Percentiles rank a stretch among this genome's conserved stretches.
Conservation (phyloP, 2,797 vertebrate species). For the Erpetoichthys calabaricus region DNA sequence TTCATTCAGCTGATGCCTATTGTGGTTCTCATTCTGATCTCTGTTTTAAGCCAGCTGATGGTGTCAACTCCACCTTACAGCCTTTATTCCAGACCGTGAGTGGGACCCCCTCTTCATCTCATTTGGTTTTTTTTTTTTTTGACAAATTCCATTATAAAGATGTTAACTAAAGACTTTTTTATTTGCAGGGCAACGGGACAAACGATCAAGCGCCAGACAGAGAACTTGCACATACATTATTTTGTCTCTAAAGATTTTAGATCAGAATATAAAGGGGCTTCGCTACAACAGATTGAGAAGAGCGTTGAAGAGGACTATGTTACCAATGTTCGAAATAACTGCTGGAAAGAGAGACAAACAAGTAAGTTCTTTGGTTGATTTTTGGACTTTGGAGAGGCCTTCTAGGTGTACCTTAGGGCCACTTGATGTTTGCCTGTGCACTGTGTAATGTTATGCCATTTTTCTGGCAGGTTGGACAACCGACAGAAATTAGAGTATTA, state of each 20-base stretch:
- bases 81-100: slow-evolving; percentile 86
- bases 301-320: slow-evolving; percentile 94
- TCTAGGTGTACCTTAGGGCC: neutral
- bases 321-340: slow-evolving; percentile 86
- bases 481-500: neutral
- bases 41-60: slow-evolving; percentile 92
- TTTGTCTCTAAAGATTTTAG: slow-evolving; percentile 89
- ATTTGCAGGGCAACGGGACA: slow-evolving; percentile 74
- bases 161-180: neutral
- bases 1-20: slow-evolving; percentile 96
- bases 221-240: slow-evolving; percentile 76
- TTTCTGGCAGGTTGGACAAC: neutral
- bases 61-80: slow-evolving; percentile 89
- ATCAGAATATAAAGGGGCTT: slow-evolving; percentile 77
- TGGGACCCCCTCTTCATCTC: slow-evolving; percentile 20
- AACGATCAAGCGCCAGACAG: slow-evolving; percentile 79
- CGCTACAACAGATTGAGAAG: slow-evolving; percentile 87
- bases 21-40: slow-evolving; percentile 85
- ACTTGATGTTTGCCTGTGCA: neutral
- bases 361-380: slow-evolving; percentile 53
- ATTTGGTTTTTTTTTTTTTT: slow-evolving; percentile 8
- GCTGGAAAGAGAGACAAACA: slow-evolving; percentile 95
- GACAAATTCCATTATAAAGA: slow-evolving; percentile 3
- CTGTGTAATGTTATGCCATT: neutral
- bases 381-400: neutral